phyloP scores from a whole-genome alignment of 30 jellyfish, hydroid and myxozoan genomes.

The Cassiopea andromeda region DNA sequence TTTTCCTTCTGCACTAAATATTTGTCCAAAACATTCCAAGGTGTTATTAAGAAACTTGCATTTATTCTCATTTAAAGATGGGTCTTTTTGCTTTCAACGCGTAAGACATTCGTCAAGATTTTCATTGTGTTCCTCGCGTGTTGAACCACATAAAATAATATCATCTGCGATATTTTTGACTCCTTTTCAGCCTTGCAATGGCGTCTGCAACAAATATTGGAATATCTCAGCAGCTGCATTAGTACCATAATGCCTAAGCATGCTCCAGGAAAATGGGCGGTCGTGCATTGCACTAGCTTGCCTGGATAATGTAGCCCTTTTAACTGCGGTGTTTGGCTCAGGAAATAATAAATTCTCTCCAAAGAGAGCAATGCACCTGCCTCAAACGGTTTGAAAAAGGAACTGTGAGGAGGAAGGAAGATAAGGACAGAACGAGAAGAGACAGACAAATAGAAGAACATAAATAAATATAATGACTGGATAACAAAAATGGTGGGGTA shows the following conservation, averaged over 20 bases:
- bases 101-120: not conserved
- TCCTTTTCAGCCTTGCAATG: conserved; percentile 9
- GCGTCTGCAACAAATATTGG: not conserved
- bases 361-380: no score
- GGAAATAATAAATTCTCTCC: no score
- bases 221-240: not conserved
- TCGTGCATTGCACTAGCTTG: no score
- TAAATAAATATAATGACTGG: no score
- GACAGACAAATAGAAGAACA: no score
- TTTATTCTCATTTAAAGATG: not conserved
- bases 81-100: not conserved
- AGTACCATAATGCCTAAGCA: not conserved
- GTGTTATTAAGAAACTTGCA: not conserved
- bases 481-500: no score
- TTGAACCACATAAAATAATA: not conserved
- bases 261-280: no score
- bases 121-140: not conserved
- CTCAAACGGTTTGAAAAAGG: no score
- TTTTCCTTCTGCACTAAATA: not conserved
- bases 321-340: no score
- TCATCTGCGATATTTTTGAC: conserved; percentile 43
- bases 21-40: not conserved
- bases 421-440: no score
- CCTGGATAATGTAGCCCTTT: no score
- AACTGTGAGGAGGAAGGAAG: no score